Evolutionary conservation across 53 echinoderm and acorn worm genomes (phyloP).

Genomic region (Crossaster papposus): DNA sequence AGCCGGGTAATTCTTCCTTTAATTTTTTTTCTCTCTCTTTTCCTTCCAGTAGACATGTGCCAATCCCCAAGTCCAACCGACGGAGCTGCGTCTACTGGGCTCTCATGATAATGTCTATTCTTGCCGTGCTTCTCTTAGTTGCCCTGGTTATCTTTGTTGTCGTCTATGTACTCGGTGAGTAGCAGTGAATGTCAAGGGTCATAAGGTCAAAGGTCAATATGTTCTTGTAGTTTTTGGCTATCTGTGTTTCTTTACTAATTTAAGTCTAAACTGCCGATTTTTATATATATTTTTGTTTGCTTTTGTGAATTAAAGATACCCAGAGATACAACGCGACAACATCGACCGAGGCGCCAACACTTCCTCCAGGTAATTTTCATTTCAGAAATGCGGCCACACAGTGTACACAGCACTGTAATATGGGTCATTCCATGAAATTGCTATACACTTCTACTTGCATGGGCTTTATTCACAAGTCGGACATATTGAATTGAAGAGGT

Average conservation of each 20-base stretch:
- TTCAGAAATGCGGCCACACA: neutral
- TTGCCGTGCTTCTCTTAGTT: slow-evolving; percentile 36
- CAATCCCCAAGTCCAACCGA: slow-evolving; percentile 9
- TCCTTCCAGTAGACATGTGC: neutral
- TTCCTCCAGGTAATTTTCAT: neutral
- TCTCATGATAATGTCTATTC: neutral
- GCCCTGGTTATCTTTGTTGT: slow-evolving; percentile 29
- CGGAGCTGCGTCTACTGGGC: neutral
- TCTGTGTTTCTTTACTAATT: neutral
- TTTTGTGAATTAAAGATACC: neutral
- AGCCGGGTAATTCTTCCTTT: neutral
- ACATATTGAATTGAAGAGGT: no score
- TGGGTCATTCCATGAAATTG: no score
- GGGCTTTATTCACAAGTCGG: no score
- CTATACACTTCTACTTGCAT: no score
- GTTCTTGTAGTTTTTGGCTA: neutral
- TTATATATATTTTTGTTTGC: neutral
- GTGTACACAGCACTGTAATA: no score
- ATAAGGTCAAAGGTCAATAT: neutral
- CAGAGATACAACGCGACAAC: slow-evolving; percentile 13
- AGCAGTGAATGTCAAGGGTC: neutral
- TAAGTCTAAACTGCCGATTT: neutral
- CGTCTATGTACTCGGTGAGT: slow-evolving; percentile 24
- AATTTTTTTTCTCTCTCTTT: neutral
- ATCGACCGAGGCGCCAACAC: slow-evolving; percentile 1